Conservation (phyloP, 1,140 invertebrate genomes). For the Leptinotarsa undecemlineata region DNA sequence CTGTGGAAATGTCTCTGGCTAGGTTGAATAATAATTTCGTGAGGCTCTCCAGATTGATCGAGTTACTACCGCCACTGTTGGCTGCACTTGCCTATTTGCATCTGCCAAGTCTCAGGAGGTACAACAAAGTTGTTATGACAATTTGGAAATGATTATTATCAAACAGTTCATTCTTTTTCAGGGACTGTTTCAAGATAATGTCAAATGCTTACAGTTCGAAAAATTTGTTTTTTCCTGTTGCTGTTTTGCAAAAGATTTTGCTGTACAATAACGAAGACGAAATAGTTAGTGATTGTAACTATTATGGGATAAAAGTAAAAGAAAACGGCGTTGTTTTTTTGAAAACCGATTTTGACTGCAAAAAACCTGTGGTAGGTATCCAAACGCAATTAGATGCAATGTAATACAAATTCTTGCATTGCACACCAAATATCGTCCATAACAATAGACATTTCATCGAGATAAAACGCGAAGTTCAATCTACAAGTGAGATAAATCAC, state of each 20-base stretch:
- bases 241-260: slow-evolving; percentile 50
- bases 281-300: slow-evolving; percentile 34
- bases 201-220: slow-evolving; percentile 61
- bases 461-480: too few species aligned
- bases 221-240: slow-evolving; percentile 56
- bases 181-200: slow-evolving; percentile 59
- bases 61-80: slow-evolving; percentile 57
- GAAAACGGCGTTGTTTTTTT: slow-evolving; percentile 32
- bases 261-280: slow-evolving; percentile 47
- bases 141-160: slow-evolving; percentile 14
- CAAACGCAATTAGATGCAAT: too few species aligned
- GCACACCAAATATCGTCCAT: too few species aligned
- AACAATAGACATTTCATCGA: too few species aligned
- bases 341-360: slow-evolving; percentile 31
- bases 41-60: slow-evolving; percentile 55
- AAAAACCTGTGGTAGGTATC: slow-evolving; percentile 12
- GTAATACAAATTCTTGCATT: too few species aligned
- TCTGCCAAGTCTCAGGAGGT: slow-evolving; percentile 59
- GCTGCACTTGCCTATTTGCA: slow-evolving; percentile 57
- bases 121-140: slow-evolving; percentile 23
- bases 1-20: slow-evolving; percentile 56
- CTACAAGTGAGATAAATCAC: too few species aligned
- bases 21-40: slow-evolving; percentile 61
- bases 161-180: slow-evolving; percentile 50
- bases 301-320: slow-evolving; percentile 36